Percentiles rank a stretch among this genome's conserved stretches.
Evolutionary conservation across 2,888 invertebrate genomes (phyloP).

Genomic region (Luffia ferchaultella): DNA sequence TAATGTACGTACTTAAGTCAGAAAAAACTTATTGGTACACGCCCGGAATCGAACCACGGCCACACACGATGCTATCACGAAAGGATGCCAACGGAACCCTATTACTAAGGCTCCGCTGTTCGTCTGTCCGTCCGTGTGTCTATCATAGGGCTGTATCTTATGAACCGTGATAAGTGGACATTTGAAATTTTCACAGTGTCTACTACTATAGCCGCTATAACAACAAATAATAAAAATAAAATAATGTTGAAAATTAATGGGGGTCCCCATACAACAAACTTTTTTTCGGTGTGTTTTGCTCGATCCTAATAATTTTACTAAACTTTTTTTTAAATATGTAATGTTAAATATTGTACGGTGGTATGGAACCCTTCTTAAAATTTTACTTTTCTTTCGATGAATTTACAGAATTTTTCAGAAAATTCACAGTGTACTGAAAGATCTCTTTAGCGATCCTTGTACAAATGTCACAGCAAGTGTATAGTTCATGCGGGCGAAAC

Average conservation of each 20-base stretch:
- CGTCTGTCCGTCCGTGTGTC: background rate
- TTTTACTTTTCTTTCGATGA: too few relatives aligned
- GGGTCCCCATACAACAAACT: background rate
- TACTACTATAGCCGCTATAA: background rate
- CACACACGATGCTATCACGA: background rate
- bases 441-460: too few relatives aligned
- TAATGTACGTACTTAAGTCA: too few relatives aligned
- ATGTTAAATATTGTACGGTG: background rate
- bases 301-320: background rate
- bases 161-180: background rate
- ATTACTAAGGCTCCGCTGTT: background rate
- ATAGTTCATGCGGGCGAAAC: too few relatives aligned
- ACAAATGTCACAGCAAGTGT: too few relatives aligned
- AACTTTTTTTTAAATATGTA: background rate
- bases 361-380: background rate
- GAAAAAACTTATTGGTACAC: too few relatives aligned
- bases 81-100: background rate
- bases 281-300: background rate
- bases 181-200: background rate
- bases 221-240: background rate
- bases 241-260: background rate
- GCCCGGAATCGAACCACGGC: too few relatives aligned
- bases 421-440: too few relatives aligned
- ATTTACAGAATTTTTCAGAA: too few relatives aligned
- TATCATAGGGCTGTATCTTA: background rate